A percentile compares a stretch with the other conserved stretches of the same genome.
phyloP scores from a whole-genome alignment of 1,140 invertebrate genomes.

The Psix sp. region DNA sequence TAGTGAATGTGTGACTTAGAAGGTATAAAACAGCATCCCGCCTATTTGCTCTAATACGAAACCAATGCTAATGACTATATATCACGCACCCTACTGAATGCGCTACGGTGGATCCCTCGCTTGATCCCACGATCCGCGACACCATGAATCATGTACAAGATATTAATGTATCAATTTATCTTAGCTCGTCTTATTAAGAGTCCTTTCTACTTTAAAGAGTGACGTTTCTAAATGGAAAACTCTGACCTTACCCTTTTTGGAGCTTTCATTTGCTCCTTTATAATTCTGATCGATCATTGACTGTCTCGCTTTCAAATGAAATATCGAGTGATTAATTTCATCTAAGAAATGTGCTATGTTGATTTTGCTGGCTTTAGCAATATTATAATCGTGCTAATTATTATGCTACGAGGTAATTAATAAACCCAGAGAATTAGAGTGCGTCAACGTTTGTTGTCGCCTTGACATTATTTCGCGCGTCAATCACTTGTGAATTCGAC shows the following conservation, averaged over 20 bases:
- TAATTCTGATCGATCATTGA: slow-evolving; percentile 55
- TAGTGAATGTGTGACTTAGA: slow-evolving; percentile 19
- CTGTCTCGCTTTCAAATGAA: slow-evolving; percentile 35
- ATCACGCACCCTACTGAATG: slow-evolving; percentile 59
- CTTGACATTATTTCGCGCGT: slow-evolving; percentile 47
- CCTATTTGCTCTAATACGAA: slow-evolving; percentile 71
- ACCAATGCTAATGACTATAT: slow-evolving; percentile 70
- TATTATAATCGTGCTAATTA: slow-evolving; percentile 21
- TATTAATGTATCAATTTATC: slow-evolving; percentile 75
- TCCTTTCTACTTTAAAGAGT: slow-evolving; percentile 65
- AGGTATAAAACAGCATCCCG: slow-evolving; percentile 42
- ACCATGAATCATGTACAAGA: slow-evolving; percentile 70
- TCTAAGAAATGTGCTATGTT: slow-evolving; percentile 28
- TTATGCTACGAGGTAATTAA: slow-evolving; percentile 18
- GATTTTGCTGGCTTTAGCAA: slow-evolving; percentile 11
- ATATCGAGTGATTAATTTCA: slow-evolving; percentile 45
- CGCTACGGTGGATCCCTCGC: slow-evolving; percentile 37
- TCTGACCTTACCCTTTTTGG: slow-evolving; percentile 54
- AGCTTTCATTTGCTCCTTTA: slow-evolving; percentile 40
- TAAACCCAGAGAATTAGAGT: neutral
- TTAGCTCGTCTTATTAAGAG: slow-evolving; percentile 70
- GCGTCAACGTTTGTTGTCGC: slow-evolving; percentile 6
- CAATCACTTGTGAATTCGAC: slow-evolving; percentile 40
- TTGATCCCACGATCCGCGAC: slow-evolving; percentile 61
- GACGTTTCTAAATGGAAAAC: slow-evolving; percentile 59